Conservation (phyloP, 1,140 invertebrate species). For the Calycopis cecrops region DNA sequence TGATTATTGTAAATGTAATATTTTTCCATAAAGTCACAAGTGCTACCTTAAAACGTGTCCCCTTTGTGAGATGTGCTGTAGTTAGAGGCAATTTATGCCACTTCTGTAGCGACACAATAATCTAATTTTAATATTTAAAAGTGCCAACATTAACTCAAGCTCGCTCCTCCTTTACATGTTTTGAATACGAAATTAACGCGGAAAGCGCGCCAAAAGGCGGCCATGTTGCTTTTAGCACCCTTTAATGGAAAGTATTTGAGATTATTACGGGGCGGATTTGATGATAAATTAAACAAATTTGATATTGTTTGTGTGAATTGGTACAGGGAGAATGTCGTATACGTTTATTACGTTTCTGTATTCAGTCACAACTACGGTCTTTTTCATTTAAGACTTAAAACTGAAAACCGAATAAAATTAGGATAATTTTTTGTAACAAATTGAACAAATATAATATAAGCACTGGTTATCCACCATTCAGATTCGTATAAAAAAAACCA, state of each 20-base stretch:
- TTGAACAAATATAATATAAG: too few relatives aligned
- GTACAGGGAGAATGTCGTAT: neutral
- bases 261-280: constrained; percentile 18
- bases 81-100: constrained; percentile 50
- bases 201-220: constrained; percentile 47
- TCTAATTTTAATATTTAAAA: constrained; percentile 69
- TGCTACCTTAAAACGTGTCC: constrained; percentile 16
- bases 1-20: too few relatives aligned
- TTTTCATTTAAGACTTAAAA: too few relatives aligned
- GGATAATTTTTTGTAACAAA: too few relatives aligned
- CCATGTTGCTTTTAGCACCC: constrained; percentile 66
- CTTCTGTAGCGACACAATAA: constrained; percentile 55
- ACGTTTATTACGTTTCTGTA: too few relatives aligned
- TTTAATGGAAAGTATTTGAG: constrained; percentile 52
- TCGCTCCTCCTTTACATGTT: constrained; percentile 49
- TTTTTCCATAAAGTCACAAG: neutral
- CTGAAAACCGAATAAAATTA: too few relatives aligned
- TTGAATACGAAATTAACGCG: constrained; percentile 63
- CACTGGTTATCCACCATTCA: too few relatives aligned
- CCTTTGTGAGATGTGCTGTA: constrained; percentile 24
- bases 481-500: too few relatives aligned
- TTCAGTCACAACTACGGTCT: too few relatives aligned
- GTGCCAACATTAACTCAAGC: constrained; percentile 55
- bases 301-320: neutral
- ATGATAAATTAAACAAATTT: constrained; percentile 11